phyloP scores from a whole-genome alignment of 2,797 vertebrate genomes.

The Valencia hispanica region DNA sequence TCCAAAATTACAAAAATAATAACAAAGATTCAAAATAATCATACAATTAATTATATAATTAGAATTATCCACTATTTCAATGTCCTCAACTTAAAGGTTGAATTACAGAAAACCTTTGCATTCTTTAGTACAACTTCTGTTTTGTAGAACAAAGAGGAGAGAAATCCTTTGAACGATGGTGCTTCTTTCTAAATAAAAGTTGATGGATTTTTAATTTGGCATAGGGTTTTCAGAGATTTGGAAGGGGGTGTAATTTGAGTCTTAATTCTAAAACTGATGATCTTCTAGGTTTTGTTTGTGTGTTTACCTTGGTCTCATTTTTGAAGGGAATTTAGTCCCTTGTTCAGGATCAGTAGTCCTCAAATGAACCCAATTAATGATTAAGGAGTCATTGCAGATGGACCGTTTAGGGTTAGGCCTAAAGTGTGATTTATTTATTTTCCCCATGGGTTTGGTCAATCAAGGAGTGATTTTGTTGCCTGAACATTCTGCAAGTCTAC shows the following conservation, averaged over 20 bases:
- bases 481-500: too few relatives aligned
- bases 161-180: constrained; percentile 41
- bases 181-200: constrained; percentile 39
- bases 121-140: constrained; percentile 2
- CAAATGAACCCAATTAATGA: background rate
- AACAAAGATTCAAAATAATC: too few relatives aligned
- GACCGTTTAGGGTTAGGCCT: background rate
- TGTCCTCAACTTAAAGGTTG: too few relatives aligned
- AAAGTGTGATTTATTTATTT: too few relatives aligned
- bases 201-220: constrained; percentile 45
- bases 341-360: background rate
- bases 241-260: background rate
- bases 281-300: background rate
- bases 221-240: constrained; percentile 33
- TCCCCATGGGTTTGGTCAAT: too few relatives aligned
- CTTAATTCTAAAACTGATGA: background rate
- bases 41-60: too few relatives aligned
- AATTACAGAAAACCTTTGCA: too few relatives aligned
- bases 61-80: too few relatives aligned
- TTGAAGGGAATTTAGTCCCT: background rate
- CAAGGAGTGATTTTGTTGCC: too few relatives aligned
- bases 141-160: constrained; percentile 27
- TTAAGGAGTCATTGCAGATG: background rate
- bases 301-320: background rate
- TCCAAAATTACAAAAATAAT: too few relatives aligned